A percentile compares a stretch with the other conserved stretches of the same genome.
Evolutionary conservation across 2,113 vertebrate species (phyloP).

Genomic region (Prunella himalayana): DNA sequence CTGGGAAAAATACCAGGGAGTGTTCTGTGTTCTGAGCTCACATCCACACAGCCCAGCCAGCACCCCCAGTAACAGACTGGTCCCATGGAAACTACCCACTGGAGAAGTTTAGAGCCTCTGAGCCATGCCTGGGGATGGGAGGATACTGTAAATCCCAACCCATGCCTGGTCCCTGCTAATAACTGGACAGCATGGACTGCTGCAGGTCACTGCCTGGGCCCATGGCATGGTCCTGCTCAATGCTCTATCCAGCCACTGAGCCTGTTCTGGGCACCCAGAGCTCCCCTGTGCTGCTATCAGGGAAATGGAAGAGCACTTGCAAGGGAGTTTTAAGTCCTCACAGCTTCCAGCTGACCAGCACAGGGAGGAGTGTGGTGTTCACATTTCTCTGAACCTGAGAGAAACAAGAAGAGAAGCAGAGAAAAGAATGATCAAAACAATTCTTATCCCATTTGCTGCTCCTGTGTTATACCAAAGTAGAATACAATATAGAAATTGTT

Average conservation of each 20-base stretch:
- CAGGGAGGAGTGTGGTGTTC: rapidly evolving
- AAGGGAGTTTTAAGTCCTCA: not conserved
- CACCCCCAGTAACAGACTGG: not conserved
- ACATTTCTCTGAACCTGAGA: too few species aligned
- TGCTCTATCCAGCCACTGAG: not conserved
- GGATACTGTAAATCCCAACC: not conserved
- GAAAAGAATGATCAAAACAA: too few species aligned
- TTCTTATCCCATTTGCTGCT: too few species aligned
- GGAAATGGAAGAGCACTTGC: not conserved
- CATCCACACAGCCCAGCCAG: not conserved
- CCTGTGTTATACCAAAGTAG: too few species aligned
- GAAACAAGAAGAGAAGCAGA: too few species aligned
- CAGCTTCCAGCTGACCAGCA: not conserved
- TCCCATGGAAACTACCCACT: not conserved
- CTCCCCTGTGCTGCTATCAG: not conserved
- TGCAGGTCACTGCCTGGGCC: not conserved
- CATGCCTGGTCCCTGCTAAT: not conserved
- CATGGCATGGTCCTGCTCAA: rapidly evolving
- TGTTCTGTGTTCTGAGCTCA: not conserved
- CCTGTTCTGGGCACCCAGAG: not conserved
- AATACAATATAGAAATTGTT: too few species aligned
- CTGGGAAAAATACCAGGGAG: not conserved
- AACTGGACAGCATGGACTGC: not conserved
- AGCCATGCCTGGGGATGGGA: not conserved
- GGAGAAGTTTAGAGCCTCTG: not conserved